phyloP scores from a whole-genome alignment of 2,113 vertebrate genomes.

The Crocuta crocuta region DNA sequence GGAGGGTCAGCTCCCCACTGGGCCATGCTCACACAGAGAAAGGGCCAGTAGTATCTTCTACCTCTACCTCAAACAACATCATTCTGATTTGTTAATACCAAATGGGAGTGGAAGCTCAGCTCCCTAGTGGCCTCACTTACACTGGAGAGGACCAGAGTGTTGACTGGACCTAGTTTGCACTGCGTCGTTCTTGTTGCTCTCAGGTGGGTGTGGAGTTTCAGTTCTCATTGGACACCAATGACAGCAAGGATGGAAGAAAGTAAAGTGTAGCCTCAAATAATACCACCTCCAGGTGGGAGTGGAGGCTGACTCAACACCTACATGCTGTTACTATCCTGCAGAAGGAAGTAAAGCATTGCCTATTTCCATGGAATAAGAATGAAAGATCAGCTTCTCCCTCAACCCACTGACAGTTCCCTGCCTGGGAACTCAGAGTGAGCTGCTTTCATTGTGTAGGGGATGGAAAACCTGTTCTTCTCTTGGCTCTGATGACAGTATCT shows the following conservation, averaged over 20 bases:
- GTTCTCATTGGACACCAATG: not conserved
- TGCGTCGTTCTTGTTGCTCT: not conserved
- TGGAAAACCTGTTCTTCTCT: not conserved
- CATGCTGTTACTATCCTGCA: too few relatives aligned
- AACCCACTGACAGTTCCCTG: not conserved
- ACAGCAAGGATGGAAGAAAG: not conserved
- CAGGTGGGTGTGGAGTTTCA: too few relatives aligned
- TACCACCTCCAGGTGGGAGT: not conserved
- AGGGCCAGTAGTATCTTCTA: not conserved
- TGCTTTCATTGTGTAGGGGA: not conserved
- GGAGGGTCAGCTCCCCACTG: not conserved
- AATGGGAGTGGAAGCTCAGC: not conserved
- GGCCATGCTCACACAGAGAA: not conserved
- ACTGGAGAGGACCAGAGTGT: not conserved
- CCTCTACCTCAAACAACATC: not conserved
- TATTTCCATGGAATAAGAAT: not conserved
- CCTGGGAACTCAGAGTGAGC: not conserved
- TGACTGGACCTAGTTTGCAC: not conserved
- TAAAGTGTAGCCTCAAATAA: not conserved
- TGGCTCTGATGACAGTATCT: not conserved
- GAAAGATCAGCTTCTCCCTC: not conserved
- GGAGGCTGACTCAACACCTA: not conserved
- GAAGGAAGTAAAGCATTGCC: not conserved
- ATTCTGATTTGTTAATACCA: not conserved
- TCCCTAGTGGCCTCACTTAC: not conserved